Evolutionary conservation across 2,888 invertebrate species (phyloP).

Genomic region (Plusia festucae): DNA sequence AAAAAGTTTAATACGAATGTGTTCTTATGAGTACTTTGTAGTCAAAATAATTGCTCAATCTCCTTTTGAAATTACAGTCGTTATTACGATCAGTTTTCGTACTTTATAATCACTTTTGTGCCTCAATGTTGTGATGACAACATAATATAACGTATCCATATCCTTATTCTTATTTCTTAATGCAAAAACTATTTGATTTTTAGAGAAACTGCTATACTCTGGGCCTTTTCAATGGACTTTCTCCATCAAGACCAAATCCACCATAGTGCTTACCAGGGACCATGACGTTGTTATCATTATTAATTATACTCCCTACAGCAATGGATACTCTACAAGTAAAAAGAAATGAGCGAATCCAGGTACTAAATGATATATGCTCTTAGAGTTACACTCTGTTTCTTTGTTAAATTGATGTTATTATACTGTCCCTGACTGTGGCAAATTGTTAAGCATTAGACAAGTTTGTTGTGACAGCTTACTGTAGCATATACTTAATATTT

Average conservation of each 20-base stretch:
- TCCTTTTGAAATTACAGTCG: neutral
- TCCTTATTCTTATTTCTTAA: too few species aligned
- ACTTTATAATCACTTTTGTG: neutral
- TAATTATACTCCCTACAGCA: neutral
- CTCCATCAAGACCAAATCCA: too few species aligned
- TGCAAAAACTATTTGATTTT: too few species aligned
- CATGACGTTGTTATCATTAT: neutral
- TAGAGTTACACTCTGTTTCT: slow-evolving; percentile 61
- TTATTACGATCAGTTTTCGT: neutral
- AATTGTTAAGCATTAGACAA: slow-evolving; percentile 44
- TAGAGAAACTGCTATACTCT: too few species aligned
- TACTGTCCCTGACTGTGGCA: slow-evolving; percentile 31
- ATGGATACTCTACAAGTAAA: neutral
- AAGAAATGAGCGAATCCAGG: slow-evolving; percentile 1
- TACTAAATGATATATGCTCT: neutral
- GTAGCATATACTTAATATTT: neutral
- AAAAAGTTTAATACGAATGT: neutral
- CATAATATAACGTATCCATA: too few species aligned
- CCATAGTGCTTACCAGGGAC: neutral
- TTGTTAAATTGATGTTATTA: slow-evolving; percentile 42
- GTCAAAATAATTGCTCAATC: neutral
- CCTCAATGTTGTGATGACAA: neutral
- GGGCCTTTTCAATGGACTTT: too few species aligned
- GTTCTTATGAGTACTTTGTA: neutral
- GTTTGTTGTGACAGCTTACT: slow-evolving; percentile 29